These are phyloP conservation scores for Aplodontia rufa DNA, from an alignment of 2,113 vertebrate genomes.

Conservation along the genomic window DNA sequence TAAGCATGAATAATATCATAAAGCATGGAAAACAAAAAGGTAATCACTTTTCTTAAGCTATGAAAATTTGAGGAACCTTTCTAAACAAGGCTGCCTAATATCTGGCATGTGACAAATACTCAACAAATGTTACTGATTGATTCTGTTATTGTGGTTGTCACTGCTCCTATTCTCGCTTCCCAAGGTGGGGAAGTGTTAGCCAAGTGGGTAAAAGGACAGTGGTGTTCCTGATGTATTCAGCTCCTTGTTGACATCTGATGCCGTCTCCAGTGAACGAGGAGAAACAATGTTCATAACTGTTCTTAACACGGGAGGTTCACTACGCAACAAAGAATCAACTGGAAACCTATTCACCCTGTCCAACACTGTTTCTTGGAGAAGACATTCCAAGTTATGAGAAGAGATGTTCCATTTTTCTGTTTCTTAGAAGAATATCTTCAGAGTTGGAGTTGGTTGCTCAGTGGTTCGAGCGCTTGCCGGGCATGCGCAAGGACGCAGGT, in stretches of 20 bases:
- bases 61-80: not conserved
- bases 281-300: not conserved
- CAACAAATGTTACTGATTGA: not conserved
- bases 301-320: not conserved
- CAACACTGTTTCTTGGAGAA: not conserved
- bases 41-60: not conserved
- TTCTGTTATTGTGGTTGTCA: not conserved
- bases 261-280: not conserved
- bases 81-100: not conserved
- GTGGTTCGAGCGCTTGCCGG: no score
- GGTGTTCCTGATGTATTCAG: not conserved
- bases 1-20: not conserved
- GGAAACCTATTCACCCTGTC: not conserved
- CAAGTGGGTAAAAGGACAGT: not conserved
- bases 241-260: not conserved
- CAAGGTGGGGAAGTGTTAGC: not conserved
- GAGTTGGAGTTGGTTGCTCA: no score
- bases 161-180: not conserved
- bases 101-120: not conserved
- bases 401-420: not conserved
- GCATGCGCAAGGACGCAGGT: no score
- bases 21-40: constrained; percentile 2
- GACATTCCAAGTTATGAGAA: not conserved
- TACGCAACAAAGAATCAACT: not conserved
- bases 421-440: not conserved